phyloP scores from a whole-genome alignment of 2,797 vertebrate species.

The Sarcophilus harrisii region DNA sequence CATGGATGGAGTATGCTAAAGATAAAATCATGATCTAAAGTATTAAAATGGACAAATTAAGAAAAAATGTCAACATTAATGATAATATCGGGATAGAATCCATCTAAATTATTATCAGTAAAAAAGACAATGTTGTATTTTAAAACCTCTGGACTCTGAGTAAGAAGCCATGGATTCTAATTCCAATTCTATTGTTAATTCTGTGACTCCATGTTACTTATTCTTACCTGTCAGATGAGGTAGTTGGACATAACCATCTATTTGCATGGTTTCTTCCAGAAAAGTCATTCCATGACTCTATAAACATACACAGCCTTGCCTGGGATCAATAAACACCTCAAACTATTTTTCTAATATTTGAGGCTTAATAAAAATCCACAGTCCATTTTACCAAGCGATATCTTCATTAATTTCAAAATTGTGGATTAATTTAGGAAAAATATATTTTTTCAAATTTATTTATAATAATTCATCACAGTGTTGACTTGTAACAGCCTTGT shows the following conservation, averaged over 20 bases:
- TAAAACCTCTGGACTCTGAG: not conserved
- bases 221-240: not conserved
- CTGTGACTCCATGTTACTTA: not conserved
- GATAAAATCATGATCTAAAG: not conserved
- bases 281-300: not conserved
- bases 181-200: not conserved
- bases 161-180: fast-evolving
- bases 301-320: not conserved
- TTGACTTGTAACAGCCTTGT: not conserved
- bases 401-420: not conserved
- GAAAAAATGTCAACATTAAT: not conserved
- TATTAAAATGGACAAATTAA: not conserved
- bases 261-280: not conserved
- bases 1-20: not conserved
- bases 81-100: not conserved
- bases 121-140: not conserved
- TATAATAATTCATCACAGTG: not conserved
- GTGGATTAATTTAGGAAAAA: not conserved
- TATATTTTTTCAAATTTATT: not conserved
- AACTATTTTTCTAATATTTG: not conserved
- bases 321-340: not conserved
- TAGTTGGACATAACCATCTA: not conserved
- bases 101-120: not conserved
- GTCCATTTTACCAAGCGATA: not conserved
- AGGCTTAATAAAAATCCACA: not conserved